Evolutionary conservation across 2,797 vertebrate genomes (phyloP).

Genomic region (Cyclura pinguis): DNA sequence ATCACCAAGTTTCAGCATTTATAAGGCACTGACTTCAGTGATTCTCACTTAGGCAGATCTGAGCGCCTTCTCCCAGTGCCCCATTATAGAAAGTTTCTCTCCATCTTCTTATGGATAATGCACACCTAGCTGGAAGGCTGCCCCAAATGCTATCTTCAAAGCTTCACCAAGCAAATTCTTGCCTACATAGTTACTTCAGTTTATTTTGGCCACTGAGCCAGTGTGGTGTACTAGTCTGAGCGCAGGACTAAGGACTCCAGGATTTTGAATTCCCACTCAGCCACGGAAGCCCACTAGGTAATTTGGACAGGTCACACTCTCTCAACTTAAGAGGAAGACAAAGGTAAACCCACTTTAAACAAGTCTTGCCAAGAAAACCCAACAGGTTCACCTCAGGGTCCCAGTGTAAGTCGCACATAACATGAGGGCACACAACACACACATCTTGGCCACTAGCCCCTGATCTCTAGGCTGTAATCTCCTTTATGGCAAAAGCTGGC

Average conservation of each 20-base stretch:
- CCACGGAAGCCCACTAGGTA: too few relatives aligned
- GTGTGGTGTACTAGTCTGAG: too few relatives aligned
- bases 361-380: too few relatives aligned
- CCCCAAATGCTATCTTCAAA: neutral
- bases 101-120: neutral
- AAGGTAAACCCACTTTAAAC: too few relatives aligned
- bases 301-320: too few relatives aligned
- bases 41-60: neutral
- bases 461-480: constrained; percentile 4
- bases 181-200: neutral
- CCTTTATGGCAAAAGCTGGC: neutral
- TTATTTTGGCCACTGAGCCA: neutral
- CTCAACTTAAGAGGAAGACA: too few relatives aligned
- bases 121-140: neutral
- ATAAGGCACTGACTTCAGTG: neutral
- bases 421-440: too few relatives aligned
- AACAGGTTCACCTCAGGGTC: too few relatives aligned
- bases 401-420: too few relatives aligned
- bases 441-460: neutral
- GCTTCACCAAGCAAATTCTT: neutral
- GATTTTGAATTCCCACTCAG: too few relatives aligned
- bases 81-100: neutral
- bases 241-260: too few relatives aligned
- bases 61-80: neutral
- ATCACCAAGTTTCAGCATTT: neutral